phyloP scores from a whole-genome alignment of 2,888 invertebrate genomes.

The Neuroscelio doddi region DNA sequence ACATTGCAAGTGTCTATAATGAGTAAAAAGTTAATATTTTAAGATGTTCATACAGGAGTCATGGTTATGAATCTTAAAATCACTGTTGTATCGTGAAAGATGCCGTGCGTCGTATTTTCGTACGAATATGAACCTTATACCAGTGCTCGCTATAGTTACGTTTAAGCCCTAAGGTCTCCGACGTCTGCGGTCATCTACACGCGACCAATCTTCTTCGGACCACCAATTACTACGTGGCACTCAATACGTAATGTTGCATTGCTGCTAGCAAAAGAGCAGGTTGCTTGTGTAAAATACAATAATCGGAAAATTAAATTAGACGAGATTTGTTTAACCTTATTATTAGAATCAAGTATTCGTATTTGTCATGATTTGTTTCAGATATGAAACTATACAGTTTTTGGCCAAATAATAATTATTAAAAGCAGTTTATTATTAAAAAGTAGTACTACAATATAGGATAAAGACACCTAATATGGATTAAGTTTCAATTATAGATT shows the following conservation, averaged over 20 bases:
- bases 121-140: conserved; percentile 13
- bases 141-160: conserved; percentile 34
- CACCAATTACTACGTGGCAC: conserved; percentile 44
- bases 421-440: too few relatives aligned
- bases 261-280: conserved; percentile 29
- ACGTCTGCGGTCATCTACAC: conserved; percentile 49
- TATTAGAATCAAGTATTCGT: background rate
- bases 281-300: conserved; percentile 18
- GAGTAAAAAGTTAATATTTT: too few relatives aligned
- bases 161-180: conserved; percentile 43
- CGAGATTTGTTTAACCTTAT: too few relatives aligned
- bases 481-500: too few relatives aligned
- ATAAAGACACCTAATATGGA: too few relatives aligned
- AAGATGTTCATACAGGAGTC: background rate
- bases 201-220: conserved; percentile 47
- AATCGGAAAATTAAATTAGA: too few relatives aligned
- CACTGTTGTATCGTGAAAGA: background rate
- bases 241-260: conserved; percentile 32
- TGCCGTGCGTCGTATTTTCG: conserved; percentile 25
- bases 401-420: too few relatives aligned
- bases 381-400: too few relatives aligned
- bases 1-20: too few relatives aligned
- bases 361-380: too few relatives aligned
- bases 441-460: too few relatives aligned
- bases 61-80: conserved; percentile 2